Base-by-base conservation (phyloP, 1,140 invertebrate genomes). In the Olivierus martensii region DNA sequence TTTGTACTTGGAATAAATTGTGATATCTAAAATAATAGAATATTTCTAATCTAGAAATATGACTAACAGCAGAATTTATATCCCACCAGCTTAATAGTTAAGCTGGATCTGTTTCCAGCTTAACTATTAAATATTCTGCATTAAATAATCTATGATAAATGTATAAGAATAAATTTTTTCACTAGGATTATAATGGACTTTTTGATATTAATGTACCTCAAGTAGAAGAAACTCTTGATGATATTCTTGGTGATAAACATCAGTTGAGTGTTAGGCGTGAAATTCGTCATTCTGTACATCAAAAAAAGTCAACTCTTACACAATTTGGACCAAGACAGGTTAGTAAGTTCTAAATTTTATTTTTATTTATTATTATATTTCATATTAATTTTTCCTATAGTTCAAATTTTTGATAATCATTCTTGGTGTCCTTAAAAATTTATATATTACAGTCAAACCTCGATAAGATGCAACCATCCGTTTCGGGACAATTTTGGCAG, bases 301-400 rank as follows among this genome's bases (percentile, higher is more conserved):
- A 19, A 56, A 82, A 84, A 79, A 51, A 55, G 14, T 58, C 18
- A 41, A 48, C 76, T 11, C 72, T 87, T 42, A 84, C 83, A 2
- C 82, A 87, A 64, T 90, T 89, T 61, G 85, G 84, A 2, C 84
- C 83, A 1, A 71, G 83, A 52, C 84, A 89, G 71, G 84, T 59
- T 66, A 69, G 53, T 58, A 18, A n/a, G 12, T 36, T 38, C 56
- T 4, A 37, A 28, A 51, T 21, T 11, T 51, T 12, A 19, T 51
- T 39, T 11, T 9, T 12, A 3, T 59, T 44, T 12, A 7, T 18
- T 21, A 35, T 39, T 15, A 46, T 56, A 55, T 22, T 42, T 62
- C 19, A 45, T 47, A 38, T 59, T 60, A 55, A 62, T 61, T 35
- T 47, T 56, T 54, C 38, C 38, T 39, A 17, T 12, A 12, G 12